Evolutionary conservation across 1,140 invertebrate genomes (phyloP), one percentile per base, ranked within the genome.

Genomic region (Nasonia longicornis): DNA sequence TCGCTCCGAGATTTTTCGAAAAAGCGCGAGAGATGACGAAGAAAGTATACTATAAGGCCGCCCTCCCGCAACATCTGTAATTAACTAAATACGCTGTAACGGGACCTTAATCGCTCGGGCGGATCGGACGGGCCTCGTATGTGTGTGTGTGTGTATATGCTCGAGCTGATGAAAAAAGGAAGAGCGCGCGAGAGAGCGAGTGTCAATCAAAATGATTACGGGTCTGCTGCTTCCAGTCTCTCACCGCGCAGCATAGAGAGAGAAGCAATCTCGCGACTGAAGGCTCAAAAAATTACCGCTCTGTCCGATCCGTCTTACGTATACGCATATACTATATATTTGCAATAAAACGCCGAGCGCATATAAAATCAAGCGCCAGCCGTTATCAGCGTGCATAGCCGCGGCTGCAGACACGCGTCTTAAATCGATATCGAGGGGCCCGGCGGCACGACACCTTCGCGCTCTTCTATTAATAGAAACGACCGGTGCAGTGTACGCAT

Each of bases 151-250:
- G 52, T 20, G 16, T 58, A 10, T 48, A 2, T 48, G 45, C n/a
- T 22, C 64, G n/a, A 48, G 76, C 4, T 14, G 12, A 31, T 26
- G 20, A 16, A 66, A 77, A 67, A 69, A 78, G 20, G 22, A 69
- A 31, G 22, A 67, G 20, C 16, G 11, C 20, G 6, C 16, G 16
- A 11, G 48, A 42, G 64, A 26, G 64, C 31, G 26, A 67, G 14
- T 80, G 64, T 80, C 79, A 80, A 80, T 80, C 79, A 80, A 75
- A 31, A 66, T 75, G 35, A 80, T 74, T 80, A 35, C 48, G n/a
- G 63, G 63, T 74, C 52, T 48, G 66, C 29, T 31, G 22, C 52
- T n/a, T 16, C 52, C 20, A 42, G 38, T 42, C 38, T 42, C 38
- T 42, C 38, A 1, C 45, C 14, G 45, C 45, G 45, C 20, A 3